Evolutionary conservation across 2,113 vertebrate species (phyloP), one percentile per base, ranked within the genome.

Genomic region (Podarcis raffonei): DNA sequence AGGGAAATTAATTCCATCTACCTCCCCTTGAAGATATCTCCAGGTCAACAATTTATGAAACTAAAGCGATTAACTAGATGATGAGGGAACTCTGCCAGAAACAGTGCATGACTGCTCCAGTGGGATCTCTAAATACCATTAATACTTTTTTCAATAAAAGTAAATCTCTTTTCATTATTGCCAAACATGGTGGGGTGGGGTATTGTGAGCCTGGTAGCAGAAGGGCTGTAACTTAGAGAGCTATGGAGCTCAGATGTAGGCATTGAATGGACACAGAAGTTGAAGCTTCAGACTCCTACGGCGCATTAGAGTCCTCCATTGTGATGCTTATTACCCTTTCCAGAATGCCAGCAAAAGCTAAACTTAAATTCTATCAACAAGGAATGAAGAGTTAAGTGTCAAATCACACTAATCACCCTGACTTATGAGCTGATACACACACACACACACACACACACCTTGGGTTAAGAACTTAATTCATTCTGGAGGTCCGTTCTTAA

Each of bases 1-100:
- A 90, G 71, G 89, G 91, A 94, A 92, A 86, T 65, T 93, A 84
- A 87, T 93, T 93, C 92, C 20, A 83, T 90, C 59, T 27, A 13
- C 87, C 75, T 92, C 74, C 53, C 6, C 42, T 92, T 65, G 85
- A 93, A 92, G 87, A 83, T 90, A 88, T 90, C 78, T 92, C 75
- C 90, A 71, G 91, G 87, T 93, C 89, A 95, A 93, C 87, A 93
- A 77, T 65, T 81, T 89, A 93, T 84, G 87, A 94, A 95, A 91
- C 71, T 86, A 5, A 92, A 93, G 86, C 94, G 94, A 93, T 90
- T 93, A 92, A 93, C 80, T 88, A 85, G 82, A 91, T 86, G 91
- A 88, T 88, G 66, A 88, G 87, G 83, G 71, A 94, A 92, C 84
- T 93, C 87, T 94, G 88, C 93, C 83, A 91, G 93, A 89, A 94